phyloP scores from a whole-genome alignment of 2,888 invertebrate genomes.

The Sipha maydis region DNA sequence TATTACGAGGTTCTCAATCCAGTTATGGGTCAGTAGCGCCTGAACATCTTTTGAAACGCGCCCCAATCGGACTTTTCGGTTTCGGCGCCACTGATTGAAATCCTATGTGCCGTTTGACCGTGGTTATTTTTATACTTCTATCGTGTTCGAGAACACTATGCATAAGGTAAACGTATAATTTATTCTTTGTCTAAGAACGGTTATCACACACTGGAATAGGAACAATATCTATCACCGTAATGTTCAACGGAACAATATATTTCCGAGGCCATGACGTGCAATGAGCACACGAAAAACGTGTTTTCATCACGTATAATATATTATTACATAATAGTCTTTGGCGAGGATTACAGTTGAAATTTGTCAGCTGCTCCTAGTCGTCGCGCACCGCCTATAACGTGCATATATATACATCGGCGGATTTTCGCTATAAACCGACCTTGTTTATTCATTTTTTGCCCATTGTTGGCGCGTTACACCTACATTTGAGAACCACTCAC shows the following conservation, averaged over 20 bases:
- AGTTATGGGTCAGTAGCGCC: too few relatives aligned
- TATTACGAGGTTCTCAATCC: too few relatives aligned
- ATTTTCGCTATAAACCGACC: slow-evolving; percentile 25
- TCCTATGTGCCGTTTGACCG: too few relatives aligned
- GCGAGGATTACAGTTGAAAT: slow-evolving; percentile 3
- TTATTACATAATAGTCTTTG: not conserved
- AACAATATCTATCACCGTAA: not conserved
- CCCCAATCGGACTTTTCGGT: too few relatives aligned
- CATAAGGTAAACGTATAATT: not conserved
- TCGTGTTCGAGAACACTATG: too few relatives aligned
- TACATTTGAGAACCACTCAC: not conserved
- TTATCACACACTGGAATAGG: not conserved
- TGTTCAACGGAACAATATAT: not conserved
- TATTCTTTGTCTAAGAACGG: not conserved
- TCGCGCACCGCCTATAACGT: not conserved
- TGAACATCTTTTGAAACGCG: too few relatives aligned
- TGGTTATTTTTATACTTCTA: too few relatives aligned
- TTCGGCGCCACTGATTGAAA: too few relatives aligned
- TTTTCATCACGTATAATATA: not conserved
- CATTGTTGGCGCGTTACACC: not conserved
- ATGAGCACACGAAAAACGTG: not conserved
- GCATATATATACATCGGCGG: not conserved
- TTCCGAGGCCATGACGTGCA: not conserved
- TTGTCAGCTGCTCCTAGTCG: not conserved
- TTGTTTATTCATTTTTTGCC: slow-evolving; percentile 1